Conservation (phyloP, 2,888 invertebrate genomes). For the Salticus scenicus region DNA sequence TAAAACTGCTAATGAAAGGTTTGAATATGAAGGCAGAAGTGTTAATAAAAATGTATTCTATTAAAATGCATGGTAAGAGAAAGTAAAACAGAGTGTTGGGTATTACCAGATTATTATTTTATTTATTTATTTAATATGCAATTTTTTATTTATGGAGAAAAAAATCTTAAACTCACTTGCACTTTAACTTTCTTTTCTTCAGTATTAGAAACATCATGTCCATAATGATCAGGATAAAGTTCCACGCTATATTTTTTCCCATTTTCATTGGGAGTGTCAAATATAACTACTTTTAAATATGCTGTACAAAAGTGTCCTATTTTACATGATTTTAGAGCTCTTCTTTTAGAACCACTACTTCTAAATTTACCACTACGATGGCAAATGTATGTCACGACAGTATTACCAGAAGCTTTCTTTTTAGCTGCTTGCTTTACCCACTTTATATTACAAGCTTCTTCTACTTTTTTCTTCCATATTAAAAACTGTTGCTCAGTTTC, state of each 20-base stretch:
- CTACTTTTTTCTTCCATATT: slow-evolving; percentile 59
- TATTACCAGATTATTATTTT: too few species aligned
- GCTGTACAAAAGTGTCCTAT: slow-evolving; percentile 63
- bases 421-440: slow-evolving; percentile 66
- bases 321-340: slow-evolving; percentile 59
- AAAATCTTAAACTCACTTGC: slow-evolving; percentile 60
- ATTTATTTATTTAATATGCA: too few species aligned
- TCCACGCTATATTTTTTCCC: slow-evolving; percentile 55
- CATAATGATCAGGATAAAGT: slow-evolving; percentile 63
- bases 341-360: slow-evolving; percentile 40
- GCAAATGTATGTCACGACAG: slow-evolving; percentile 60
- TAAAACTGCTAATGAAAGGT: too few species aligned
- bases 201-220: slow-evolving; percentile 50
- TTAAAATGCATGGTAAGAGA: too few species aligned
- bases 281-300: slow-evolving; percentile 51
- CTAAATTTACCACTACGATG: slow-evolving; percentile 59
- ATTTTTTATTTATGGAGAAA: too few species aligned
- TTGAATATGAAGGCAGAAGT: too few species aligned
- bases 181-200: slow-evolving; percentile 64
- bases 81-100: too few species aligned
- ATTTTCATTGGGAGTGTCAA: slow-evolving; percentile 10
- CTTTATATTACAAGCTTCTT: slow-evolving; percentile 59
- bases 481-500: slow-evolving; percentile 61
- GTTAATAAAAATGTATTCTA: too few species aligned
- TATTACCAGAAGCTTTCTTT: slow-evolving; percentile 59